Conservation (phyloP, 2,888 invertebrate genomes). For the Papilio protenor region DNA sequence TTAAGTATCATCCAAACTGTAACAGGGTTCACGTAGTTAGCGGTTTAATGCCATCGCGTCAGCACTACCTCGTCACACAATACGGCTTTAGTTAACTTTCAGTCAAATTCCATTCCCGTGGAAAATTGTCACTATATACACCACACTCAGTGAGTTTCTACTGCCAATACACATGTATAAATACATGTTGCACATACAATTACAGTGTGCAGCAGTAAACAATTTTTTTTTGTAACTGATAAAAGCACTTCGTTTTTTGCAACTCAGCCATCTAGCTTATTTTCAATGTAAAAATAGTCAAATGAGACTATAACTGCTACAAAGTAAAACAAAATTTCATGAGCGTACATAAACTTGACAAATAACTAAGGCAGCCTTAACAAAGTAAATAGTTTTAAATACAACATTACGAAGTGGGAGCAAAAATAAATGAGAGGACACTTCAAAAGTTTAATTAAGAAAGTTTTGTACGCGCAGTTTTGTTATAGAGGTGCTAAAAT, state of each 20-base stretch:
- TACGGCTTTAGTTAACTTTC: neutral
- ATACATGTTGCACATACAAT: too few species aligned
- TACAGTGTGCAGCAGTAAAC: too few species aligned
- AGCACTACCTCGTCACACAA: neutral
- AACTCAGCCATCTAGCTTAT: too few species aligned
- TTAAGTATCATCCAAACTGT: neutral
- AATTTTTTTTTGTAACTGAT: too few species aligned
- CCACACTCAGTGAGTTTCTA: neutral
- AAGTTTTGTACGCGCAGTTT: slow-evolving; percentile 26
- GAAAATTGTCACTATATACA: neutral
- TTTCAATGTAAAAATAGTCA: neutral
- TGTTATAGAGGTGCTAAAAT: slow-evolving; percentile 10
- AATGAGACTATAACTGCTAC: neutral
- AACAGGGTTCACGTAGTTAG: neutral
- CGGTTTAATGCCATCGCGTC: neutral
- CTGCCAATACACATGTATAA: slow-evolving; percentile 2
- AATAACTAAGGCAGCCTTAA: neutral
- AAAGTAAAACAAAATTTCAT: neutral
- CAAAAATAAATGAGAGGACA: slow-evolving; percentile 28
- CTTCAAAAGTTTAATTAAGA: slow-evolving; percentile 34
- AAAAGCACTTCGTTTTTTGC: too few species aligned
- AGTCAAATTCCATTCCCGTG: slow-evolving; percentile 20
- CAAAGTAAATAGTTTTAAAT: slow-evolving; percentile 13
- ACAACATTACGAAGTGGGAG: slow-evolving; percentile 2
- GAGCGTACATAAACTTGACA: neutral